Percentiles rank a stretch among this genome's conserved stretches.
These are phyloP conservation scores for Passer montanus DNA, from an alignment of 2,113 vertebrate genomes.

Conservation along the genomic window DNA sequence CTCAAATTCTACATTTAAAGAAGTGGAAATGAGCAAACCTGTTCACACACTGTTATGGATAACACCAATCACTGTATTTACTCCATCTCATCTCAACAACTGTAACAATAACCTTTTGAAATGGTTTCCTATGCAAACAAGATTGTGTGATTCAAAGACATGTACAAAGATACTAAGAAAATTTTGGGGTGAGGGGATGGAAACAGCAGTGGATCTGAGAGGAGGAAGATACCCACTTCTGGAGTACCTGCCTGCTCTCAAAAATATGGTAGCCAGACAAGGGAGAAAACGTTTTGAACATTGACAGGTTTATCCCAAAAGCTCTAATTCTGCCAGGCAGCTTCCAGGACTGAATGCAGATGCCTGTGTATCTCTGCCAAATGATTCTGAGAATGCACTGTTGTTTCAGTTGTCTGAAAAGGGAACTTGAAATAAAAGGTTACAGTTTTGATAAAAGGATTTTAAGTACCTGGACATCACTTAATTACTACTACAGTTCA, in stretches of 20 bases:
- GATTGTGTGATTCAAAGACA: background rate
- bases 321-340: background rate
- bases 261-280: background rate
- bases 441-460: background rate
- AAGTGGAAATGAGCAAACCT: background rate
- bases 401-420: background rate
- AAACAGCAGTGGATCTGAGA: background rate
- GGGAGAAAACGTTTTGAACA: background rate
- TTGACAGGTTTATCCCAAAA: background rate
- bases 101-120: background rate
- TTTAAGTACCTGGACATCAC: background rate
- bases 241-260: background rate
- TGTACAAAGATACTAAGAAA: background rate
- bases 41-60: rapidly evolving
- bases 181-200: rapidly evolving
- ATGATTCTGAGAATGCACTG: background rate
- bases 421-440: background rate
- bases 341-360: background rate
- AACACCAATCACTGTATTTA: background rate
- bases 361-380: background rate
- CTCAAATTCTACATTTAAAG: background rate
- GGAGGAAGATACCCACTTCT: background rate
- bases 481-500: background rate
- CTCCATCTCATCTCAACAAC: background rate
- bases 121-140: background rate